Base-by-base conservation (phyloP, 2,888 invertebrate genomes). In the Mythimna ferrago region DNA sequence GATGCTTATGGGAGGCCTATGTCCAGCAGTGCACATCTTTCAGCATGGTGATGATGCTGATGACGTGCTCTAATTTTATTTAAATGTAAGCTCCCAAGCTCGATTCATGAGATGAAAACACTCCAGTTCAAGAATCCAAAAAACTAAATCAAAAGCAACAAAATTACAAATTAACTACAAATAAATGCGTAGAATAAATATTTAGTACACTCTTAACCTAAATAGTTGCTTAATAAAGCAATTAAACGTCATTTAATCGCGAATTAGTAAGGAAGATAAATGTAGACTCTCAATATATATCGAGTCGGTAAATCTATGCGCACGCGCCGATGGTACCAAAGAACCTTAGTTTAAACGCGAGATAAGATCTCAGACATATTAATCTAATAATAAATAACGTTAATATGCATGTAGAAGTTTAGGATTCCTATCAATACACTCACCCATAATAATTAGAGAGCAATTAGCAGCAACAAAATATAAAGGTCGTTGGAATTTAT, bases 361-460 rank as follows among this genome's bases (percentile, higher is more conserved):
- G 91, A 91, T 91, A 89, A 86, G 66, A 91, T 91, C 91, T 87
- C 68, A 80, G 84, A 89, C 87, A 86, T 88, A 89, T 89, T 89
- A 88, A 89, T 89, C 81, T 86, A 81, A 85, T 88, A 87, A 91
- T 90, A 91, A 89, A 89, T 89, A 89, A 88, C 84, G 76, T 77
- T 88, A 89, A 87, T 87, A 89, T 87, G 80, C 85, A 86, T 83
- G 90, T 88, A 86, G 82, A 85, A 85, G 86, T 86, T 81, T 73
- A 81, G 82, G 84, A 85, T 88, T 76, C 66, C 78, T 71, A 83
- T 85, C 73, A 80, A 82, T 78, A 82, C 73, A 83, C 83, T 86
- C 86, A 75, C 79, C 86, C 84, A 86, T 87, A 85, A 83, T 89
- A 88, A 90, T 90, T 91, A 90, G 82, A 71, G 66, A 79, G 87